phyloP scores from a whole-genome alignment of 2,797 vertebrate genomes.

The Bradypus variegatus region DNA sequence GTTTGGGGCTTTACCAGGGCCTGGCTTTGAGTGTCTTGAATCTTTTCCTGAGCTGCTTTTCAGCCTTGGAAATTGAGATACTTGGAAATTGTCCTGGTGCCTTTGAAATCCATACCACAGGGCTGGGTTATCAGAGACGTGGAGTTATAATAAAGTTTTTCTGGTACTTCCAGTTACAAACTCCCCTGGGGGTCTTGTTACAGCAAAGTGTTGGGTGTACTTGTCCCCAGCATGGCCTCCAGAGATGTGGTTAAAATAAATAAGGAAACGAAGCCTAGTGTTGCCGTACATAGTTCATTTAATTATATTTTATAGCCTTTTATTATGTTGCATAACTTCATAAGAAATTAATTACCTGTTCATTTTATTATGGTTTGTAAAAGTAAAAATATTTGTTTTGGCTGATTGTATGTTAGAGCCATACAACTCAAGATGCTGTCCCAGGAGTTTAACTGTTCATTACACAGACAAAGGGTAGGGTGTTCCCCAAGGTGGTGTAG shows the following conservation, averaged over 20 bases:
- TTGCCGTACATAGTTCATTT: neutral
- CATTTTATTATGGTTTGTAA: neutral
- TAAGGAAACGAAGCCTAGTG: neutral
- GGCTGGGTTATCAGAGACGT: neutral
- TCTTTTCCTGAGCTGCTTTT: constrained; percentile 21
- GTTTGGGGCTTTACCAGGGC: neutral
- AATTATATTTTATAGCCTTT: neutral
- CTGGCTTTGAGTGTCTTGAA: neutral
- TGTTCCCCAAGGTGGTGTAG: neutral
- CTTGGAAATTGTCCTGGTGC: neutral
- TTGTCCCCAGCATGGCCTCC: neutral
- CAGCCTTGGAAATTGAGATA: constrained; percentile 11
- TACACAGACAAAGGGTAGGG: fast-evolving
- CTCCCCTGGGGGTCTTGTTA: neutral
- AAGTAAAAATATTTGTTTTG: neutral
- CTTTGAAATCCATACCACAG: neutral
- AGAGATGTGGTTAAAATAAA: neutral
- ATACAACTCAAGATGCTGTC: neutral
- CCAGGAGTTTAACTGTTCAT: neutral
- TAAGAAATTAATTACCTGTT: neutral
- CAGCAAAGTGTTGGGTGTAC: neutral
- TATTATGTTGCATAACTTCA: neutral
- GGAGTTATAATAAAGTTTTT: neutral
- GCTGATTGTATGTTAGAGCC: neutral
- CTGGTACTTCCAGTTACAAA: neutral